Base-by-base conservation (phyloP, 2,888 invertebrate genomes). In the Timema cristinae region DNA sequence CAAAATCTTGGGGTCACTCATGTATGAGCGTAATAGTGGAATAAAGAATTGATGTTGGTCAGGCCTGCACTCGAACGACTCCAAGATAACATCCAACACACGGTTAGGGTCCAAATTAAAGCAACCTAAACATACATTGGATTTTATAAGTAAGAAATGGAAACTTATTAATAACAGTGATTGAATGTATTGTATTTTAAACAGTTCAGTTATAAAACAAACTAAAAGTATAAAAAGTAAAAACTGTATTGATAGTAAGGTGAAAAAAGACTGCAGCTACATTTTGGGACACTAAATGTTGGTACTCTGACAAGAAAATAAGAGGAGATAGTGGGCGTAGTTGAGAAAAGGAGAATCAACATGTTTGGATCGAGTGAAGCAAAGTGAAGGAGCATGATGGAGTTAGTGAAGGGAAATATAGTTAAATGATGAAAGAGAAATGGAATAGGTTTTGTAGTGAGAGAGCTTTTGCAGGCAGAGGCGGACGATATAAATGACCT, bases 41-140 rank as follows among this genome's bases (percentile, higher is more conserved):
- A 97, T 91, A 82, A 97, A 98, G 77, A 96, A 85, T 69, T 88
- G 86, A 80, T 83, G 77, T 81, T 91, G 86, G 77, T 92, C 88
- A 0, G 93, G 91, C 71, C 93, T 89, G 76, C 91, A 91, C 81
- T 99, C 98, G 85, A 99, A 98, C 50, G 95, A 94, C 83, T 99
- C 98, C 78, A 99, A 85, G 77, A 99, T 93, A 75, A 98, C 91
- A 81, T 99, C 99, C 76, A 98, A 84, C 13, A 98, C 97, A 79
- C 98, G 87, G 83, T 99, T 99, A 6, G 99, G 99, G 84, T 99
- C 99, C 81, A 99, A 88, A 85, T 98, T 98, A 82, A 99, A 99
- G 82, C 97, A 98, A 79, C 99, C 98, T 95, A 81, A 66, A 85
- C 85, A 71, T 71, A 75, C 61, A 75, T 49, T 54, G 48, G 47